phyloP scores from a whole-genome alignment of 2,888 invertebrate species.

The Mycalesis mineus region DNA sequence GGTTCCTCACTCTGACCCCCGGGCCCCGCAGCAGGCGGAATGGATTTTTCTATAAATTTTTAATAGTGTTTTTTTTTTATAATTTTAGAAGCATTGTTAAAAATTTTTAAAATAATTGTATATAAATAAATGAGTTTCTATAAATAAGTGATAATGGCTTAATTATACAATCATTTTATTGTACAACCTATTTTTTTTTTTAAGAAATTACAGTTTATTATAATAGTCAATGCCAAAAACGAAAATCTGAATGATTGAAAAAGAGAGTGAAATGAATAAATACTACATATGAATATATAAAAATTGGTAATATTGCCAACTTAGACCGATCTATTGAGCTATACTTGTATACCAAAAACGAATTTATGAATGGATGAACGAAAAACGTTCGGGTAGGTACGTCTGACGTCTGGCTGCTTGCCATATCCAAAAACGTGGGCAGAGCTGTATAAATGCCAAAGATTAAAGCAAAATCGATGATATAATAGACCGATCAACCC shows the following conservation, averaged over 20 bases:
- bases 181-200: no score
- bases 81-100: no score
- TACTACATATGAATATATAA: slow-evolving; percentile 4
- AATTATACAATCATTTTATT: no score
- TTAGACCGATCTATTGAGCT: slow-evolving; percentile 19
- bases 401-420: slow-evolving; percentile 45
- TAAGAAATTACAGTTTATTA: no score
- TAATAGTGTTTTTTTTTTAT: no score
- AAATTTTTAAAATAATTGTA: no score
- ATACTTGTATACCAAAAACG: slow-evolving; percentile 33
- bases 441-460: slow-evolving; percentile 51
- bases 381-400: slow-evolving; percentile 27
- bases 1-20: no score
- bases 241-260: neutral
- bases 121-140: no score
- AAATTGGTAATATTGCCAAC: slow-evolving; percentile 6
- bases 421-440: slow-evolving; percentile 49
- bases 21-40: no score
- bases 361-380: slow-evolving; percentile 51
- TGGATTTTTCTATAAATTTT: no score
- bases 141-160: no score
- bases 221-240: no score
- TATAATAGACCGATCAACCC: slow-evolving; percentile 15
- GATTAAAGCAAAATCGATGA: slow-evolving; percentile 39
- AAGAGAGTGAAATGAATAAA: slow-evolving; percentile 10